A percentile compares a stretch with the other conserved stretches of the same genome.
Evolutionary conservation across 2,888 invertebrate species (phyloP).

Genomic region (Trichogramma dendrolimi): DNA sequence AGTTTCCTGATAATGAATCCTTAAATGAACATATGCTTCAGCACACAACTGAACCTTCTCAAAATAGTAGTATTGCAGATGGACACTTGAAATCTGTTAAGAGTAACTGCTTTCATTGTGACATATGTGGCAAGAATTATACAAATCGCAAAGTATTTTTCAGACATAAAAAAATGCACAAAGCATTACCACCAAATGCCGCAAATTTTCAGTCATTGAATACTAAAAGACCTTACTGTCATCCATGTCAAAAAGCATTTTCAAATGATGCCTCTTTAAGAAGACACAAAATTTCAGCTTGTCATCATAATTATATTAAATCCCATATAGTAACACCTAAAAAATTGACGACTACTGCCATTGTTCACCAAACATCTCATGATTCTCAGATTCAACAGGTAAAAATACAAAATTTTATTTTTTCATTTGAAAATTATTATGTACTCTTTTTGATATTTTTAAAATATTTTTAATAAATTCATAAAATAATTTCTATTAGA

Average conservation of each 20-base stretch:
- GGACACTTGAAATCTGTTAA: too few relatives aligned
- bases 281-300: slow-evolving; percentile 46
- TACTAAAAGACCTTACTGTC: slow-evolving; percentile 42
- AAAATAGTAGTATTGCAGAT: too few relatives aligned
- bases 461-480: too few relatives aligned
- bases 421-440: too few relatives aligned
- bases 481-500: not conserved
- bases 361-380: slow-evolving; percentile 27
- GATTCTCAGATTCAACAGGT: slow-evolving; percentile 1
- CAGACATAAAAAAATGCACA: slow-evolving; percentile 58
- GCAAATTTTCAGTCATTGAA: slow-evolving; percentile 33
- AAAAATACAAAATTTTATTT: not conserved
- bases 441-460: too few relatives aligned
- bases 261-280: slow-evolving; percentile 47
- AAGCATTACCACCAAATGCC: slow-evolving; percentile 20
- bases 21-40: slow-evolving; percentile 54
- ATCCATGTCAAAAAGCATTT: slow-evolving; percentile 52
- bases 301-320: slow-evolving; percentile 13
- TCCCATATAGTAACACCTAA: not conserved
- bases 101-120: slow-evolving; percentile 54
- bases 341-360: slow-evolving; percentile 25
- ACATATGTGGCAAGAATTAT: slow-evolving; percentile 64
- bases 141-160: slow-evolving; percentile 59
- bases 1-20: slow-evolving; percentile 51
- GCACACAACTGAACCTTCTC: slow-evolving; percentile 42